Base-by-base conservation (phyloP, 1,140 invertebrate genomes). In the Melitaea cinxia region DNA sequence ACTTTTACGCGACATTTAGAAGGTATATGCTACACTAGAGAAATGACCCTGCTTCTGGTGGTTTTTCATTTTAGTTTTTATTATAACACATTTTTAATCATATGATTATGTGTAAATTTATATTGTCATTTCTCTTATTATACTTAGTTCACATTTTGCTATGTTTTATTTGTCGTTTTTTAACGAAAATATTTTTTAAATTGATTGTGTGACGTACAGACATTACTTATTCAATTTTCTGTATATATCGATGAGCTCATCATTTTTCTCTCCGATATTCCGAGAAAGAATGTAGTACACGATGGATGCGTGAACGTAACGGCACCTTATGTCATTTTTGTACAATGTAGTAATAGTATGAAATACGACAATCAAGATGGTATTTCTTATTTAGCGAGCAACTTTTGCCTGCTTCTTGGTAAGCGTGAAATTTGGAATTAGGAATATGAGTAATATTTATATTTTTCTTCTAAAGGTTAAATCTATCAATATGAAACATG, bases 1-100 rank as follows among this genome's bases (percentile, higher is more conserved):
- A 83, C 82, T 82, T 88, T 89, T 85, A 85, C 77, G 79, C 70
- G 74, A 84, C 85, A 79, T 85, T 86, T 86, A 85, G 78, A 75
- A 63, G 73, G 60, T 82, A 68, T 70, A 68, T 64, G 63, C 60
- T 64, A 52, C 7, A 60, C 58, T 60, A 60, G 47, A 14, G 14
- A 50, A 21, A 15, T 21, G 3, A 47, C 21, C 42, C 12, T 9
- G 21, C 0, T 23, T 47, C 15, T 39, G 1, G 12, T 23, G 7
- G 14, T 47, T 1, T n/a, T 23, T 12, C 12, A 17, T 6, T 19
- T 45, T 21, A 19, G 4, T 45, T 45, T 6, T 45, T 9, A 17
- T 19, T 21, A 19, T 9, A 9, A 45, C 7, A 45, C 9, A 17
- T 17, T 19, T 42, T 10, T 14, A n/a, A 39, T 1, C 1, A 21